These are phyloP conservation scores for Austrolebias charrua DNA, from an alignment of 2,797 vertebrate species.

Conservation along the genomic window DNA sequence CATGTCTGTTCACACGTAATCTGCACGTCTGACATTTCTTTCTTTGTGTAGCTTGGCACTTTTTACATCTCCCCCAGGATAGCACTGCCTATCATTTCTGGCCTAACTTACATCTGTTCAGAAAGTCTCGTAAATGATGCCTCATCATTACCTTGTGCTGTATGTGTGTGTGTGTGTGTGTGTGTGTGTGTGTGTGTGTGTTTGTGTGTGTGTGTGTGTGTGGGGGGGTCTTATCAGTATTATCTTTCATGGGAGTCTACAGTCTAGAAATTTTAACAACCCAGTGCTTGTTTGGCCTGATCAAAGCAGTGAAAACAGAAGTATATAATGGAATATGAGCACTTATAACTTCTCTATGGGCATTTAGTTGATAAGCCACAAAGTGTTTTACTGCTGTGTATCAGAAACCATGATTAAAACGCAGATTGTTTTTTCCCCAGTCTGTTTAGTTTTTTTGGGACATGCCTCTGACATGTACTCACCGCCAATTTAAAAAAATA, in stretches of 20 bases:
- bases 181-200: constrained; percentile 17
- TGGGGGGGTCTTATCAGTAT: constrained; percentile 42
- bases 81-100: constrained; percentile 50
- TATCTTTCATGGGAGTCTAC: constrained; percentile 52
- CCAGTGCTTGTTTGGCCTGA: constrained; percentile 29
- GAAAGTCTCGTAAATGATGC: constrained; percentile 33
- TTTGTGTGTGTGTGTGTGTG: constrained; percentile 16
- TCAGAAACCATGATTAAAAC: neutral
- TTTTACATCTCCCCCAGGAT: constrained; percentile 54
- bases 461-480: neutral
- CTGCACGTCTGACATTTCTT: constrained; percentile 38
- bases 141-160: constrained; percentile 38
- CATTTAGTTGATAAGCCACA: neutral
- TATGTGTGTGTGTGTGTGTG: constrained; percentile 15
- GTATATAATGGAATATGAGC: constrained; percentile 8
- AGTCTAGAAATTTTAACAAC: constrained; percentile 56
- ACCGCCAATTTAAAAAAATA: neutral
- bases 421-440: neutral
- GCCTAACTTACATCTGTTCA: constrained; percentile 35
- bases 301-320: constrained; percentile 20
- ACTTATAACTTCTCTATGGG: constrained; percentile 10
- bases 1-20: constrained; percentile 37
- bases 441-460: neutral
- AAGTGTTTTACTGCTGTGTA: constrained; percentile 1
- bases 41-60: constrained; percentile 30